Base-by-base conservation (phyloP, 2,888 invertebrate species). In the Latheticus oryzae region DNA sequence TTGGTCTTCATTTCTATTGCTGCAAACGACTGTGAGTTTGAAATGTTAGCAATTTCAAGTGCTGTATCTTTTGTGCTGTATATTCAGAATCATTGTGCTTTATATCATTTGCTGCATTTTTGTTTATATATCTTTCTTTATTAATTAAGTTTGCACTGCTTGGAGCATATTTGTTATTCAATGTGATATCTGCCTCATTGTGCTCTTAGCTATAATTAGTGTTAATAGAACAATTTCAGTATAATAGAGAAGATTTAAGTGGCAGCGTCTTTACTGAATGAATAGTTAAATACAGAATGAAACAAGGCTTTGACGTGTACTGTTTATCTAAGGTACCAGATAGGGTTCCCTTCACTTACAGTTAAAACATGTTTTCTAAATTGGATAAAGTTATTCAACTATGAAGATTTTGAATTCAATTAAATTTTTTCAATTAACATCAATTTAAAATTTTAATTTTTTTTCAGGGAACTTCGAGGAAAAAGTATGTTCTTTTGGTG, bases 401-500 rank as follows among this genome's bases (percentile, higher is more conserved):
- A n/a, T n/a, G n/a, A n/a, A n/a, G n/a, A n/a, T n/a, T n/a, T n/a
- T n/a, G n/a, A n/a, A n/a, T n/a, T n/a, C n/a, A n/a, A n/a, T n/a
- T n/a, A n/a, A n/a, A n/a, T n/a, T n/a, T n/a, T n/a, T n/a, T n/a
- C n/a, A n/a, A n/a, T n/a, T n/a, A n/a, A n/a, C n/a, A n/a, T n/a
- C n/a, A n/a, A n/a, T n/a, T 5, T 21, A 21, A 21, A 21, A 21
- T 5, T 28, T n/a, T n/a, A 11, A 1, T 9, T 28, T 28, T 9
- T 70, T 82, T 82, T 61, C 84, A 88, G 87, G 84, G 84, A 73
- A 83, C 80, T 73, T 85, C 84, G 72, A 82, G 83, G 68, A 87
- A 86, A 71, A 88, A 87, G 69, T 84, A 87, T 35, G 89, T 91
- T 63, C 80, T 89, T 60, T 81, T 91, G 72, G 87, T 89, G 71